Conservation (phyloP, 2,113 vertebrate genomes). For the Lepus europaeus region DNA sequence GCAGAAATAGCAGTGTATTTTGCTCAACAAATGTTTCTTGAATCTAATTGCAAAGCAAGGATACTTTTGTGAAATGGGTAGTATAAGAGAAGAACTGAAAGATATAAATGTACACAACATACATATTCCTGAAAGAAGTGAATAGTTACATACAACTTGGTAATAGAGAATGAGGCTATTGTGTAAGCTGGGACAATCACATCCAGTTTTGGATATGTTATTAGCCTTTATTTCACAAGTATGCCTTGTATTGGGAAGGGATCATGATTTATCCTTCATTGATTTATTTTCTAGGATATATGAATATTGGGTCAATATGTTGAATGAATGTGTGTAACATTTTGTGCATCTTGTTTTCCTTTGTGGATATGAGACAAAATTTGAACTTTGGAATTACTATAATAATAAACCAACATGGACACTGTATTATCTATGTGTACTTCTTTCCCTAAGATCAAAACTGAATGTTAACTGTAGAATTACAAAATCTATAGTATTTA, state of each 20-base stretch:
- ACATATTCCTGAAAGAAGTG: not conserved
- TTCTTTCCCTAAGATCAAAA: not conserved
- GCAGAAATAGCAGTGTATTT: not conserved
- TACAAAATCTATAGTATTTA: not conserved
- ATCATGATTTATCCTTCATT: not conserved
- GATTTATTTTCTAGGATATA: conserved; percentile 1
- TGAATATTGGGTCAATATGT: not conserved
- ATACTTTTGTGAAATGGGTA: not conserved
- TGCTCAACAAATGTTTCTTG: conserved; percentile 11
- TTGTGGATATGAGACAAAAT: not conserved
- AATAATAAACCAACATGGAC: not conserved
- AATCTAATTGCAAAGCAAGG: not conserved
- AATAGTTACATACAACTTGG: not conserved
- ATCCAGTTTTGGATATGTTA: not conserved
- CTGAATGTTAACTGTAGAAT: not conserved
- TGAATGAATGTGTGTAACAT: not conserved
- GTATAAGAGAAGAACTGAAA: not conserved
- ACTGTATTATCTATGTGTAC: not conserved
- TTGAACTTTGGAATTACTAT: not conserved
- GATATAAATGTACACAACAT: not conserved
- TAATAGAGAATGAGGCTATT: not conserved
- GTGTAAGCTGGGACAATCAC: not conserved
- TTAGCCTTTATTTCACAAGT: not conserved
- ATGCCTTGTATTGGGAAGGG: not conserved
- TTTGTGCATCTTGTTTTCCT: not conserved